A percentile compares a stretch with the other conserved stretches of the same genome.
phyloP scores from a whole-genome alignment of 2,797 vertebrate genomes.

The Loriculus beryllinus region DNA sequence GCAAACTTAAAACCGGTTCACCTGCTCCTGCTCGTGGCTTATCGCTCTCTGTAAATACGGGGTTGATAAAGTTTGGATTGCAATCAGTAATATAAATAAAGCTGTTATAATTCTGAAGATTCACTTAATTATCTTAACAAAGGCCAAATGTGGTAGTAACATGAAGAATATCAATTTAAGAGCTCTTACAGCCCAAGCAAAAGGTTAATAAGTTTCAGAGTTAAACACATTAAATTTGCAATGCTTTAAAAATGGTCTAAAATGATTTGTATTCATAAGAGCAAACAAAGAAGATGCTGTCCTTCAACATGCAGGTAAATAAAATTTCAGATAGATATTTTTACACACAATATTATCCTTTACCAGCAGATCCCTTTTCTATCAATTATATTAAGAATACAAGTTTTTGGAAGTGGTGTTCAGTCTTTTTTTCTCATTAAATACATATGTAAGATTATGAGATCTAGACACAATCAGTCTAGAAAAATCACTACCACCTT shows the following conservation, averaged over 20 bases:
- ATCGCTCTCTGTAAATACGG: constrained; percentile 75
- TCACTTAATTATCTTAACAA: neutral
- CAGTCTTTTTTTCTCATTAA: neutral
- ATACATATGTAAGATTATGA: neutral
- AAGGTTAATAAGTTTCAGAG: neutral
- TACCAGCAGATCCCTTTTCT: constrained; percentile 3
- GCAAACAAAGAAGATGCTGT: neutral
- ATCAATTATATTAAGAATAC: neutral
- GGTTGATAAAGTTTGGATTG: constrained; percentile 68
- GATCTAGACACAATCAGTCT: neutral
- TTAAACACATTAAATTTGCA: constrained; percentile 7
- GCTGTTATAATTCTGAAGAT: neutral
- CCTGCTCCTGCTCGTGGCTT: constrained; percentile 78
- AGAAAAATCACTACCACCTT: neutral
- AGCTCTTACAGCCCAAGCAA: constrained; percentile 5
- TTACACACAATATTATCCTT: neutral
- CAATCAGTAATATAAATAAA: constrained; percentile 16
- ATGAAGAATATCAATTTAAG: neutral
- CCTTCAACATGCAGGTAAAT: constrained; percentile 34
- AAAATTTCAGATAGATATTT: neutral
- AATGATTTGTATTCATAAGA: neutral
- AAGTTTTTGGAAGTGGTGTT: neutral
- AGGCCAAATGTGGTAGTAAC: neutral
- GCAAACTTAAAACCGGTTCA: constrained; percentile 94
- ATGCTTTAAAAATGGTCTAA: neutral